Base-by-base conservation (phyloP, 2,888 invertebrate species). In the Tetrapedia diversipes region DNA sequence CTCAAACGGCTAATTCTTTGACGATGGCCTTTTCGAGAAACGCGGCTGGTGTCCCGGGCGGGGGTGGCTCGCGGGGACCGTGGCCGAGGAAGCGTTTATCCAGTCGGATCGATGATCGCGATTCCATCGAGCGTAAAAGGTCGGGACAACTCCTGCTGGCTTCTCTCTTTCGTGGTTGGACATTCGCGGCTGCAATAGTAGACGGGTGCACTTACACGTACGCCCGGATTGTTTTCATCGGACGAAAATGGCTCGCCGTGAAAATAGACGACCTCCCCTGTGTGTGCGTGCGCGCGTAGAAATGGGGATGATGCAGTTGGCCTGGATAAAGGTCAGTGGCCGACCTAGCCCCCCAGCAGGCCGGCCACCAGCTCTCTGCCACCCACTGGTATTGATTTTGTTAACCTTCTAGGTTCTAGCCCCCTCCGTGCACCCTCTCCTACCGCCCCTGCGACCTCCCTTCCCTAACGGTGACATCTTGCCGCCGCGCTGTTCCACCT, bases 291-390 rank as follows among this genome's bases (percentile, higher is more conserved):
- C 75, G 73, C 77, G 77, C 79, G 60, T 85, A 69, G 81, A 86
- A 89, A 90, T 79, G 88, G 87, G 89, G 88, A 89, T 89, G 89
- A 89, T 89, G 88, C 87, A 86, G 90, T 89, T 90, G 90, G 86
- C 90, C 90, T 88, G 89, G 89, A 90, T 89, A 90, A 87, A 90
- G 90, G 90, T 90, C 90, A 89, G 87, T 89, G 89, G 87, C 90
- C 90, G 89, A 90, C 89, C 89, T 90, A 90, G 89, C 89, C 84
- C 87, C 88, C 86, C 81, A 81, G 83, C 85, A 73, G 74, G 77
- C 63, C 82, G 73, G 81, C 63, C 81, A 81, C 76, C 80, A 65
- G 75, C 86, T 76, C 86, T 76, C 78, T 77, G 63, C 80, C 82
- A 83, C 84, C 86, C 86, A 79, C 79, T 56, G 70, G 83, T 89